Conservation (phyloP, 2,888 invertebrate species). For the Caenorhabditis sulstoni region DNA sequence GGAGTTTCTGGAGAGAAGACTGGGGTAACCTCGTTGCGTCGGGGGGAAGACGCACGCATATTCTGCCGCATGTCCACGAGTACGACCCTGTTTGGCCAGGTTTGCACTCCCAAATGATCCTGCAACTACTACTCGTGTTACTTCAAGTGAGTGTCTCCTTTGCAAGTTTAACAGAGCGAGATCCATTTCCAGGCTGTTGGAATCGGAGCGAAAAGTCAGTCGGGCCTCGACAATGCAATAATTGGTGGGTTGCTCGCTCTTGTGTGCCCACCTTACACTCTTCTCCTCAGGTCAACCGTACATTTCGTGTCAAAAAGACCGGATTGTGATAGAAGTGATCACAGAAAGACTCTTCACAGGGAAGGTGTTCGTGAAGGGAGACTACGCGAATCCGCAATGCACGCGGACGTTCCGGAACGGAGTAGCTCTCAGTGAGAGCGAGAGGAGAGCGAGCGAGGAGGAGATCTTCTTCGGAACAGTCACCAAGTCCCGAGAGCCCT, state of each 20-base stretch:
- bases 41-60: constrained; percentile 20
- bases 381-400: constrained; percentile 72
- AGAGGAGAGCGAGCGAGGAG: background rate
- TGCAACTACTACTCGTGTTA: constrained; percentile 13
- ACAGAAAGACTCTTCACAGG: constrained; percentile 74
- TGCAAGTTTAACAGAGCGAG: background rate
- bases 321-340: constrained; percentile 73
- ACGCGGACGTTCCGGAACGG: constrained; percentile 48
- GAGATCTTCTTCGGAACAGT: constrained; percentile 45
- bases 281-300: constrained; percentile 56
- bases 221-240: constrained; percentile 50
- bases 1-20: constrained; percentile 24
- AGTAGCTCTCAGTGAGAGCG: constrained; percentile 13
- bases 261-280: background rate
- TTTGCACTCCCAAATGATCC: constrained; percentile 51
- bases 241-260: constrained; percentile 36
- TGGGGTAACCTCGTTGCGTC: constrained; percentile 28
- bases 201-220: constrained; percentile 27
- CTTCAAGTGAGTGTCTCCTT: background rate
- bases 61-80: constrained; percentile 40
- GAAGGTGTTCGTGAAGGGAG: constrained; percentile 77
- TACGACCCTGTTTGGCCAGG: constrained; percentile 17
- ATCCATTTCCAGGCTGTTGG: constrained; percentile 11
- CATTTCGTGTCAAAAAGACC: constrained; percentile 73
- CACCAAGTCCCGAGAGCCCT: constrained; percentile 39